Percentiles rank a stretch among this genome's conserved stretches.
Conservation (phyloP, 2,888 invertebrate species). For the Cheilosia urbana region DNA sequence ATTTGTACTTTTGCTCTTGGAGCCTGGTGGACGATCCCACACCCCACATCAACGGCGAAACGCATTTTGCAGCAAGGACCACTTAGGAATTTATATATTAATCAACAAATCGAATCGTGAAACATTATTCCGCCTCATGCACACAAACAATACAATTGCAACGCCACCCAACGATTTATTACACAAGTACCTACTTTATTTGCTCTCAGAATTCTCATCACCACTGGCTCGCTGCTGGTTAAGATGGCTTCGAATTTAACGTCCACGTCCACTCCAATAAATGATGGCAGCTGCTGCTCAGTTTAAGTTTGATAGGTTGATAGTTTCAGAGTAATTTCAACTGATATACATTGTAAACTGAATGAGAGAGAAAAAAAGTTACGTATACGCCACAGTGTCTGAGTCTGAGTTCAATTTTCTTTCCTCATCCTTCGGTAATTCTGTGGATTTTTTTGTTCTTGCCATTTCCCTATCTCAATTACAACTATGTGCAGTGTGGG, state of each 20-base stretch:
- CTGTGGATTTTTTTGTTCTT: neutral
- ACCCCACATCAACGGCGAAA: no score
- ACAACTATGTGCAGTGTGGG: conserved; percentile 19
- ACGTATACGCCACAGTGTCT: conserved; percentile 54
- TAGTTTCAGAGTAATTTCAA: conserved; percentile 45
- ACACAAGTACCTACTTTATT: no score
- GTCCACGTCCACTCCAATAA: conserved; percentile 31
- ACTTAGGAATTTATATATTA: no score
- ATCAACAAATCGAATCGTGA: no score
- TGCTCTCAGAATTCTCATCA: neutral
- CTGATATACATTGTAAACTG: conserved; percentile 38
- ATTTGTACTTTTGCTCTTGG: no score
- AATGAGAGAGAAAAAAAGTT: conserved; percentile 6
- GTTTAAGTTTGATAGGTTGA: conserved; percentile 48
- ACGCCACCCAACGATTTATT: no score
- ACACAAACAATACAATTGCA: no score
- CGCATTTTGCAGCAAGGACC: no score
- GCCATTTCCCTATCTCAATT: conserved; percentile 30
- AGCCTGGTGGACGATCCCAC: no score
- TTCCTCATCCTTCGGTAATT: conserved; percentile 6
- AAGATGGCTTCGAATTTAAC: neutral
- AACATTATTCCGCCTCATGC: no score
- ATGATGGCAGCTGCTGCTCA: conserved; percentile 44
- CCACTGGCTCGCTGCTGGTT: neutral
- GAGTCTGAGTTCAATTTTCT: conserved; percentile 40